Conservation (phyloP, 2,797 vertebrate genomes). For the Falco novaeseelandiae region DNA sequence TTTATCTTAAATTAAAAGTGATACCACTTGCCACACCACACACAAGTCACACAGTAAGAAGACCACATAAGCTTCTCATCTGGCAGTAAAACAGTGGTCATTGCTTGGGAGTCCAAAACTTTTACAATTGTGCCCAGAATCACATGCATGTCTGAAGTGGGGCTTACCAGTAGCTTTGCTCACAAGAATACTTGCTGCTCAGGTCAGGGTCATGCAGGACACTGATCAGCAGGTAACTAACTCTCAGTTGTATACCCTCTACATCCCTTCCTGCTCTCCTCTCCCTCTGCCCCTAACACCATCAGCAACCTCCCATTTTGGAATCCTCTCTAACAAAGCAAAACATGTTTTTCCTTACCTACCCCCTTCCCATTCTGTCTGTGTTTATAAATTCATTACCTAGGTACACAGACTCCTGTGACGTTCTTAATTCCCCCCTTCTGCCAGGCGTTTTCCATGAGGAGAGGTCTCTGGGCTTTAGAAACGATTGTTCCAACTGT, state of each 20-base stretch:
- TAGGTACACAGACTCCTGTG: rapidly evolving
- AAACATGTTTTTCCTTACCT: not conserved
- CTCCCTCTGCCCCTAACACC: not conserved
- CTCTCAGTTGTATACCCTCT: not conserved
- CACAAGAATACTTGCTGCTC: not conserved
- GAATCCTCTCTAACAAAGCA: not conserved
- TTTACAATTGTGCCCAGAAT: not conserved
- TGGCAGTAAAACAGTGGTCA: not conserved
- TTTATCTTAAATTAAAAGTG: not conserved
- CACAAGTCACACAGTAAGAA: not conserved
- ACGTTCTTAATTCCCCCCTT: not conserved
- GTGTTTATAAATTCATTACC: not conserved
- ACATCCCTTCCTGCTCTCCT: not conserved
- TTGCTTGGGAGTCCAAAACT: not conserved
- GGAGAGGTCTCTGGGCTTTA: not conserved
- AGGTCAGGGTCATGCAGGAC: not conserved
- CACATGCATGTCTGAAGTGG: not conserved
- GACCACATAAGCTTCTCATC: not conserved
- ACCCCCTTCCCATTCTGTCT: not conserved
- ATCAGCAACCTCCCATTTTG: not conserved
- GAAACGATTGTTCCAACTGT: not conserved
- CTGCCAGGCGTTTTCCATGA: not conserved
- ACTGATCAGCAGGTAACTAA: not conserved
- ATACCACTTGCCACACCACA: not conserved
- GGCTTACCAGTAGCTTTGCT: not conserved